Evolutionary conservation across 2,113 vertebrate genomes (phyloP), one percentile per base, ranked within the genome.

Genomic region (Bombycilla garrulus): DNA sequence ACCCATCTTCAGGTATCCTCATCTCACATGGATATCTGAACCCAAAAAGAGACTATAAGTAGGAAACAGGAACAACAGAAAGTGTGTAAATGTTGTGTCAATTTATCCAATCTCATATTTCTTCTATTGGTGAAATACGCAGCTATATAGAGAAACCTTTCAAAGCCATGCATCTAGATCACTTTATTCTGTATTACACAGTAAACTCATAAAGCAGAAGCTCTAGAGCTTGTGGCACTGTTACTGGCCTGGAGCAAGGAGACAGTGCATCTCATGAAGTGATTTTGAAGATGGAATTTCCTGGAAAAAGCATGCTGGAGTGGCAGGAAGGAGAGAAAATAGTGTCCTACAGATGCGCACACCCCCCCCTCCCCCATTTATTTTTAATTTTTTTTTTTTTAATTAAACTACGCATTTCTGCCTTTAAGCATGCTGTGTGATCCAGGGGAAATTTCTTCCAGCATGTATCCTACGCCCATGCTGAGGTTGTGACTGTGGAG

Each of bases 391-490:
- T 23, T 7, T 31, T 11, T 14, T 22, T 18, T 56, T 42, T 2
- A 7, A 18, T 33, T n/a, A 66, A 72, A 38, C 42, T 9, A 35
- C 9, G 23, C 3, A 23, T 19, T 16, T 69, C 10, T 73, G 26
- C 26, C 24, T 72, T 64, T 19, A n/a, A 7, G 8, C 38, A 7
- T 28, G 8, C 19, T 38, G 11, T 10, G 77, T 56, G 15, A 48
- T 57, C 15, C 64, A 25, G 24, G 5, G 28, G 16, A 80, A 38
- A 11, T 50, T 69, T 78, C 13, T 81, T 12, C 25, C 36, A 29
- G 35, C 10, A 0, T 24, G 11, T 0, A 0, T 15, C 8, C 24
- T 51, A 2, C 22, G 33, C 23, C 40, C 20, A 18, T 44, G 4
- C 5, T 69, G 35, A 58, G 38, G 11, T 23, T 74, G 9, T 44